phyloP scores from a whole-genome alignment of 2,113 vertebrate species.

The Marmota flaviventris region DNA sequence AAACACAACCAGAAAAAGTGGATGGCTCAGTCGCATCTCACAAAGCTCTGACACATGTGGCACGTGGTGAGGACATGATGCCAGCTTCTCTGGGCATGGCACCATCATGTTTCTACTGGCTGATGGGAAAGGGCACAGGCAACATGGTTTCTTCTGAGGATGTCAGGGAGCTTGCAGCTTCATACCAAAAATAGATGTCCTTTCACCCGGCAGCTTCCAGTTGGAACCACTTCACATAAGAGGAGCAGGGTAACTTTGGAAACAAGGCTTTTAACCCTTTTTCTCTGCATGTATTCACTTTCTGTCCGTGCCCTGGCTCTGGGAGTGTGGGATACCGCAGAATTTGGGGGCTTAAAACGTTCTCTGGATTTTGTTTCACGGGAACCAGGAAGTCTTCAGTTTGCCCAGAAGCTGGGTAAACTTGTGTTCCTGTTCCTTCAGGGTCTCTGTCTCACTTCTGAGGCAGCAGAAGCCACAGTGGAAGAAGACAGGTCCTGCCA shows the following conservation, averaged over 20 bases:
- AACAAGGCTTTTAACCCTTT: background rate
- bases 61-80: constrained; percentile 45
- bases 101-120: background rate
- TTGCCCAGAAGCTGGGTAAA: background rate
- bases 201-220: background rate
- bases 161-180: background rate
- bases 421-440: background rate
- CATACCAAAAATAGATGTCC: background rate
- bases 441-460: background rate
- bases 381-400: background rate
- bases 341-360: background rate
- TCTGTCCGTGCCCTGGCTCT: background rate
- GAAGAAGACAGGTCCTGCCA: background rate
- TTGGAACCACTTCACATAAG: background rate
- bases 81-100: rapidly evolving
- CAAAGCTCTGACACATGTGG: constrained; percentile 10
- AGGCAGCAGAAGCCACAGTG: background rate
- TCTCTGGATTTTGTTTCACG: background rate
- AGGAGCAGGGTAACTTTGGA: background rate
- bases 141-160: background rate
- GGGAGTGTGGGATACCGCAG: rapidly evolving
- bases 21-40: background rate
- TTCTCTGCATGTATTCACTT: no score
- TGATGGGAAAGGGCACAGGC: background rate
- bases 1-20: constrained; percentile 63